phyloP scores from a whole-genome alignment of 2,797 vertebrate genomes.

The Fringilla coelebs region DNA sequence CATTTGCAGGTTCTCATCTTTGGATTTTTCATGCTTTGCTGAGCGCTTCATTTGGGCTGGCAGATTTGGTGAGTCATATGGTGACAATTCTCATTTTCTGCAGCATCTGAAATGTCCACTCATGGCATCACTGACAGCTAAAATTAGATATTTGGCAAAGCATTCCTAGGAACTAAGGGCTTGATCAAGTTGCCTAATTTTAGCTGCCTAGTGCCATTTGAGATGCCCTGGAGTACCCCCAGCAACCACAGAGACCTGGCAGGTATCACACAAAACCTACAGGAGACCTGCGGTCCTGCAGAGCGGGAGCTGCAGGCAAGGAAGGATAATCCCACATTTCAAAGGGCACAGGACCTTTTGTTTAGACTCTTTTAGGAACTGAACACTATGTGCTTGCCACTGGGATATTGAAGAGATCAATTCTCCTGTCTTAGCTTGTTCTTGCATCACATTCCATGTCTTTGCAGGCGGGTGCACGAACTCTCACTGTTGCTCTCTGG shows the following conservation, averaged over 20 bases:
- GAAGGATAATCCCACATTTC: not conserved
- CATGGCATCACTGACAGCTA: conserved; percentile 24
- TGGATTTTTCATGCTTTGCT: not conserved
- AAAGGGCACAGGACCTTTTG: not conserved
- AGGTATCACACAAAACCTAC: not conserved
- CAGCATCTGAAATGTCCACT: conserved; percentile 38
- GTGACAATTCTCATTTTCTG: conserved; percentile 34
- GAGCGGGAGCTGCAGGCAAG: not conserved
- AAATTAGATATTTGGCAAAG: conserved; percentile 58
- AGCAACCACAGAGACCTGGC: not conserved
- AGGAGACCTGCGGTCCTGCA: not conserved
- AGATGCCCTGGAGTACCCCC: not conserved
- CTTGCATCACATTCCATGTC: not conserved
- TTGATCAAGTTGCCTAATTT: conserved; percentile 52
- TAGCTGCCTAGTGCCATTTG: not conserved
- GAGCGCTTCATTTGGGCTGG: not conserved
- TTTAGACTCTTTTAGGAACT: not conserved
- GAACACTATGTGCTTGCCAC: not conserved
- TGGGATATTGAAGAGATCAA: not conserved
- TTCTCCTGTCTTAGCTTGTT: not conserved
- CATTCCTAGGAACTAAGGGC: not conserved
- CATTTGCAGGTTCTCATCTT: not conserved
- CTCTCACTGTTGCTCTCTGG: not conserved
- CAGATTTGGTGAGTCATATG: not conserved
- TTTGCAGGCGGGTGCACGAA: not conserved